These are phyloP conservation scores for Aurelia aurita DNA, from an alignment of 30 jellyfish, hydroid and myxozoan genomes.

Conservation along the genomic window DNA sequence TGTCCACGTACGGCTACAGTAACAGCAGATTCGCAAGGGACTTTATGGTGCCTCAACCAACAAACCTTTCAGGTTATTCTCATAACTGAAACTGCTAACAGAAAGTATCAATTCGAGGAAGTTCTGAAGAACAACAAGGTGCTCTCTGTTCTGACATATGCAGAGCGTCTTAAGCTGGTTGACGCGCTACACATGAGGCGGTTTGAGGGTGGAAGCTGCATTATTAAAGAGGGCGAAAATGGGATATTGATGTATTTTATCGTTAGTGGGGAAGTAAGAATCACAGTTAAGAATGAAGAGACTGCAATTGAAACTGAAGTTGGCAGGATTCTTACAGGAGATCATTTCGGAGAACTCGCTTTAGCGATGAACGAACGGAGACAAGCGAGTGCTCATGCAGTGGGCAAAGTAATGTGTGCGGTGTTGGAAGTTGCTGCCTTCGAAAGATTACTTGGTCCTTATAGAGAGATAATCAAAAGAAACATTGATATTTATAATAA, in stretches of 20 bases:
- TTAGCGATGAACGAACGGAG: slow-evolving; percentile 77
- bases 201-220: slow-evolving; percentile 56
- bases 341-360: slow-evolving; percentile 89
- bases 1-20: slow-evolving; percentile 96
- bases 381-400: slow-evolving; percentile 80
- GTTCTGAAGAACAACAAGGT: slow-evolving; percentile 63
- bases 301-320: slow-evolving; percentile 64
- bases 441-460: slow-evolving; percentile 94
- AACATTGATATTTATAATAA: slow-evolving; percentile 52
- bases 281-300: slow-evolving; percentile 44
- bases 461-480: slow-evolving; percentile 81
- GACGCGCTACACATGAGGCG: slow-evolving; percentile 70
- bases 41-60: slow-evolving; percentile 94
- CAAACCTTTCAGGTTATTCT: slow-evolving; percentile 69
- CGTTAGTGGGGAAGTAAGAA: slow-evolving; percentile 75
- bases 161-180: slow-evolving; percentile 82
- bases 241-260: slow-evolving; percentile 85
- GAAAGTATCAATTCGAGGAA: slow-evolving; percentile 59
- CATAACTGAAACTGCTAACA: slow-evolving; percentile 78
- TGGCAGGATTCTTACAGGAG: slow-evolving; percentile 57
- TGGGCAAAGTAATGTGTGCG: slow-evolving; percentile 75
- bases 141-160: slow-evolving; percentile 65
- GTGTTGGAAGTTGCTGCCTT: slow-evolving; percentile 74
- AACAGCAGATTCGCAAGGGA: slow-evolving; percentile 75
- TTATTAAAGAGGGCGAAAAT: slow-evolving; percentile 69